phyloP scores from a whole-genome alignment of 2,113 vertebrate species.

The Leucopsar rothschildi region DNA sequence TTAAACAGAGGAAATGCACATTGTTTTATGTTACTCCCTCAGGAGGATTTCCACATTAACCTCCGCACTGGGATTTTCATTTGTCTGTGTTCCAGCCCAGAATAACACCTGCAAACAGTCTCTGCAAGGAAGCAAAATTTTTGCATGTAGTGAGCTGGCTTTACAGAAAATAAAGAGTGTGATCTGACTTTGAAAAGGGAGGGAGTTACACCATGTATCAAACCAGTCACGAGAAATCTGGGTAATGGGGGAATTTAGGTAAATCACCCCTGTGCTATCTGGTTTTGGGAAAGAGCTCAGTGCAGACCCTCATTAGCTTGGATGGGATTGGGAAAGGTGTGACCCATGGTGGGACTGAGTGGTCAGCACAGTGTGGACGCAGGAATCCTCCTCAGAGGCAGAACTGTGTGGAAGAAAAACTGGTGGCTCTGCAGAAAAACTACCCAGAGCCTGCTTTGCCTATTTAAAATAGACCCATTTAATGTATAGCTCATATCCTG shows the following conservation, averaged over 20 bases:
- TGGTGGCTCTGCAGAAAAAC: background rate
- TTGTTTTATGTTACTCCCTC: background rate
- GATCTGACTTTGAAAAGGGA: background rate
- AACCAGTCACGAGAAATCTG: background rate
- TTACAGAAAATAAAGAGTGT: background rate
- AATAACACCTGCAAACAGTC: background rate
- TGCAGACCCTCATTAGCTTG: background rate
- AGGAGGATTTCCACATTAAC: background rate
- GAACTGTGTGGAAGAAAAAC: background rate
- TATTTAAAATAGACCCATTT: background rate
- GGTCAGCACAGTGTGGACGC: background rate
- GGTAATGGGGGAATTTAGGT: background rate
- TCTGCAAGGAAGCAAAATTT: background rate
- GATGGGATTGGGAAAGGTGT: background rate
- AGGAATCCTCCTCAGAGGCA: conserved; percentile 15
- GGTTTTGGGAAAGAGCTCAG: background rate
- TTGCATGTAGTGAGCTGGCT: background rate
- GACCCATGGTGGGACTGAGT: background rate
- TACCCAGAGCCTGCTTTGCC: background rate
- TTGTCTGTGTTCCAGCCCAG: background rate
- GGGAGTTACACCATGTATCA: background rate
- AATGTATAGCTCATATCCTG: background rate
- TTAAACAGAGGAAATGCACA: background rate
- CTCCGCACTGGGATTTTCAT: background rate
- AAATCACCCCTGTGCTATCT: background rate